Evolutionary conservation across 2,113 vertebrate genomes (phyloP).

Genomic region (Burhinus oedicnemus): DNA sequence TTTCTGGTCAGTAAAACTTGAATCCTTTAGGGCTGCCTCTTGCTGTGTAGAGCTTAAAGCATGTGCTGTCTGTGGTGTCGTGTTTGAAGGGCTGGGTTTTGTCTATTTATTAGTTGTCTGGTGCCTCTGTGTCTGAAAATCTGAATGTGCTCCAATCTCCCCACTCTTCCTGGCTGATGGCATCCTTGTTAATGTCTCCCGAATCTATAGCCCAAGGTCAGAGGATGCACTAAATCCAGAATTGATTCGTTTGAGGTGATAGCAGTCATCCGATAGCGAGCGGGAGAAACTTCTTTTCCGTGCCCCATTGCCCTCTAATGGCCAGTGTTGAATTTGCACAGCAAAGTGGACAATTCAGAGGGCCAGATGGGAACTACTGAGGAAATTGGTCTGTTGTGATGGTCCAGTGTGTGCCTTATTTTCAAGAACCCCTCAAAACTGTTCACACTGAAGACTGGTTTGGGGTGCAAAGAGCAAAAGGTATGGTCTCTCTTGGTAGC

Average conservation of each 20-base stretch:
- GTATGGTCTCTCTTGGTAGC: not conserved
- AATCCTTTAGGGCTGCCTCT: not conserved
- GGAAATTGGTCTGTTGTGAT: fast-evolving
- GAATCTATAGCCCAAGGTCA: not conserved
- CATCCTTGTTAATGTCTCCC: not conserved
- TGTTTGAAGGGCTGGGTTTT: not conserved
- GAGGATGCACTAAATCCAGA: not conserved
- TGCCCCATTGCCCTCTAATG: conserved; percentile 23
- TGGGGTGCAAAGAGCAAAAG: not conserved
- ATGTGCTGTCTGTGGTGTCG: not conserved
- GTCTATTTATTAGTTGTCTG: not conserved
- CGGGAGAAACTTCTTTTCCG: not conserved
- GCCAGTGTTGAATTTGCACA: not conserved
- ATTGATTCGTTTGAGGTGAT: not conserved
- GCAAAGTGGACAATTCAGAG: fast-evolving
- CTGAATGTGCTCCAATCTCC: not conserved
- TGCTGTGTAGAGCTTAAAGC: not conserved
- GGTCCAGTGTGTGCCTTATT: fast-evolving
- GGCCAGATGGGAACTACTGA: fast-evolving
- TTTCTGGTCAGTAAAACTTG: not conserved
- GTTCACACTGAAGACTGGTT: fast-evolving
- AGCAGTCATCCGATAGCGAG: not conserved
- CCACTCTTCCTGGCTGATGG: not conserved
- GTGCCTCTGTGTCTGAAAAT: conserved; percentile 48
- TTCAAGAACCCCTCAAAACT: not conserved